Evolutionary conservation across 1,140 invertebrate genomes (phyloP).

Genomic region (Leptinotarsa defecta): DNA sequence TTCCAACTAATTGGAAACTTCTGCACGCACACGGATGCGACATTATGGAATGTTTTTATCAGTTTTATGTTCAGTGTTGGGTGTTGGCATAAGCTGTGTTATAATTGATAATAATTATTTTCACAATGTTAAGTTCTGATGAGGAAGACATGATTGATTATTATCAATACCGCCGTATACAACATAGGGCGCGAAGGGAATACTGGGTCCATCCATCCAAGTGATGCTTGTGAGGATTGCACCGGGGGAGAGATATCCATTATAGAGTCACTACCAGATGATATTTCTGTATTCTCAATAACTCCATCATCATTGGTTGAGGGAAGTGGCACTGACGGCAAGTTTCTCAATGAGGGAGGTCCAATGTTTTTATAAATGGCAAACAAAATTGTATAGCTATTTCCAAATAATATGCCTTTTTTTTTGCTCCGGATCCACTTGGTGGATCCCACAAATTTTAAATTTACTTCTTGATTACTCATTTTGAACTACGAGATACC

Average conservation of each 20-base stretch:
- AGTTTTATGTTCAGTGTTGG: no score
- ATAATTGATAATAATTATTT: no score
- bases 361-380: conserved; percentile 41
- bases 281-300: conserved; percentile 27
- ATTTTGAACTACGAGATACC: conserved; percentile 6
- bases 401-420: conserved; percentile 42
- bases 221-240: conserved; percentile 17
- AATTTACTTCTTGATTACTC: conserved; percentile 2
- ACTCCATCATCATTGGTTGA: conserved; percentile 25
- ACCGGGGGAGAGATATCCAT: conserved; percentile 11
- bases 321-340: conserved; percentile 23
- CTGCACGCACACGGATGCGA: no score
- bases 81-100: no score
- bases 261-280: conserved; percentile 1
- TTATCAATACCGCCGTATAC: no score
- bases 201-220: conserved; percentile 26
- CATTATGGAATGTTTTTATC: no score
- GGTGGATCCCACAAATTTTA: conserved; percentile 24
- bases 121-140: no score
- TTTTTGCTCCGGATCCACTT: conserved; percentile 33
- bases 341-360: conserved; percentile 31
- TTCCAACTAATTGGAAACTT: no score
- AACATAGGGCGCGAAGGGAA: not conserved
- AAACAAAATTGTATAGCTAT: conserved; percentile 40
- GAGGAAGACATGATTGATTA: no score